Base-by-base conservation (phyloP, 2,888 invertebrate species). In the Orchesellides sinensis region DNA sequence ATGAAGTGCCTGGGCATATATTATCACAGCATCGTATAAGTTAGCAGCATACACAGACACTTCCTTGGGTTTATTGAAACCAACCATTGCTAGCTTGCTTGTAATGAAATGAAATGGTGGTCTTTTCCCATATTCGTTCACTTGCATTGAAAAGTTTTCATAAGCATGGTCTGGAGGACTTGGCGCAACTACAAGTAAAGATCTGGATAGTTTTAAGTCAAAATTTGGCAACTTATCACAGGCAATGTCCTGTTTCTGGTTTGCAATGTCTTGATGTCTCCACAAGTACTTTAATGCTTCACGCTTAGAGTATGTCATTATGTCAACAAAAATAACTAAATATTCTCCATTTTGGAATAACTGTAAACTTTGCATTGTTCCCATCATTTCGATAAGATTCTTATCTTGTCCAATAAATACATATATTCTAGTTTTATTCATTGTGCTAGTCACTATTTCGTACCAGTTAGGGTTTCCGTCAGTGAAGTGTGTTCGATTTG, bases 271-370 rank as follows among this genome's bases (percentile, higher is more conserved):
- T 32, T 86, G 86, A 23, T 84, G 85, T 95, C 95, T 94, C 92
- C 95, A 95, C 89, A 96, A 92, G 92, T 96, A 96, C 90, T 86
- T 94, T 89, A 93, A 91, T 52, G 95, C 94, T 90, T 95, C 94
- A 89, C 91, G 92, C 0, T 92, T 92, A 19, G 94, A 93, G 90
- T 95, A 96, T n/a, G 95, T 94, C 92, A 95, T 94, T 93, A 95
- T 96, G 90, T 98, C 98, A 19, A 98, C 96, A 90, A 95, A 96
- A 89, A 99, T 96, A 83, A 99, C 96, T 92, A 97, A 95, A 90
- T 98, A 98, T 90, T 98, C 96, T 25, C 98, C 98, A 85, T 96
- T 94, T 75, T 95, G 95, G 89, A 98, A 95, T 80, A 98, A 91
- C 86, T 96, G 95, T 52, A 94, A 92, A 35, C 94, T 94, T 45